Evolutionary conservation across 1,140 invertebrate species (phyloP), one percentile per base, ranked within the genome.

Genomic region (Camponotus floridanus): DNA sequence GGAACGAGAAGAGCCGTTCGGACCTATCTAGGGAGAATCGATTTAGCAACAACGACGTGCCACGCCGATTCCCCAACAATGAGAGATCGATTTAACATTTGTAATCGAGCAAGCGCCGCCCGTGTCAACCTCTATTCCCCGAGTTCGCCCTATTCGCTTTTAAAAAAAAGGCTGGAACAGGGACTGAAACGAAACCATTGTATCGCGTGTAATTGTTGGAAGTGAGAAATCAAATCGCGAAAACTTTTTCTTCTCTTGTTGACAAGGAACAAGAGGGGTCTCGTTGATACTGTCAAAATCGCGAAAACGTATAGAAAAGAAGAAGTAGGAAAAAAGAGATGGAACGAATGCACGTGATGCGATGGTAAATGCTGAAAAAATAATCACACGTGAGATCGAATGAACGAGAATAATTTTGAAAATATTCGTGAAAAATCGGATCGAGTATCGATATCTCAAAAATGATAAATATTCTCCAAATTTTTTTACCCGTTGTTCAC

Each of bases 21-120:
- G 67, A 88, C 81, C 91, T 90, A 94, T 92, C 91, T 88, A 67
- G 87, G 86, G 88, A 86, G 84, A 92, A 93, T 93, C 91, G 91
- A 93, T 93, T 92, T 92, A 93, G 89, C 70, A 92, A 87, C 62
- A 59, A 36, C 67, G 39, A 57, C 71, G 85, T 88, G 87, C 86
- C 88, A 85, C 83, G 73, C 73, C 91, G 88, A 92, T 92, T 92
- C 89, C 86, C 51, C 90, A 89, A 92, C 92, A 92, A 91, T 90
- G 89, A 91, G 89, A 90, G 92, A 94, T 93, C 92, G 93, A 94
- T 93, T 93, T 92, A 92, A 92, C 92, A 92, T 93, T 93, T 93
- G 91, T 93, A 93, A 94, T 92, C 92, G 91, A 78, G 81, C 78
- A 88, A 91, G 87, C 90, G 81, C 83, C 90, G 79, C 83, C 83